Evolutionary conservation across 35 echinoderm and acorn worm genomes (phyloP).

Genomic region (Holothuria glaberrima): DNA sequence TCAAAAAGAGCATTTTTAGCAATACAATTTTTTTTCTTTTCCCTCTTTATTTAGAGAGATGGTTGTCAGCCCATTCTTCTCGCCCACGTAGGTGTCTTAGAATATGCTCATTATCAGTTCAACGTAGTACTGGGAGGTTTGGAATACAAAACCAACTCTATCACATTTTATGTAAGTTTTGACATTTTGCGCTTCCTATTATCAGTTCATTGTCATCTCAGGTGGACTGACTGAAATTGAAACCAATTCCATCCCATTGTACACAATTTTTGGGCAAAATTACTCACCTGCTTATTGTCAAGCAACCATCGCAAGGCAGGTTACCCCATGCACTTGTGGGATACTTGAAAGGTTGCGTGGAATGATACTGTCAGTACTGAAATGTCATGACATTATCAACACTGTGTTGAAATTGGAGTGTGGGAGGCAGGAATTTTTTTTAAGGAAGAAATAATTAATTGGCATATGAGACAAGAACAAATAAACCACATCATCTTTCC

Average conservation of each 20-base stretch:
- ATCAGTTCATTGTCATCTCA: not conserved
- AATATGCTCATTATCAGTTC: slow-evolving; percentile 76
- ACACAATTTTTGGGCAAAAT: not conserved
- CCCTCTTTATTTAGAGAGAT: slow-evolving; percentile 48
- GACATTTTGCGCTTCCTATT: not conserved
- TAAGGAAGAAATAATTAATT: too few relatives aligned
- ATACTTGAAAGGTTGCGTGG: too few relatives aligned
- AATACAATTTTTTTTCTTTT: not conserved
- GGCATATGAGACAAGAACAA: too few relatives aligned
- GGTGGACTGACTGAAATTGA: not conserved
- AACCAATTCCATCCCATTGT: too few relatives aligned
- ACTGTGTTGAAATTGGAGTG: too few relatives aligned
- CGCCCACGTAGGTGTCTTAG: slow-evolving; percentile 62
- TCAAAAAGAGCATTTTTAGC: not conserved
- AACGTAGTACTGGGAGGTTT: slow-evolving; percentile 65
- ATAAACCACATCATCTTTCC: too few relatives aligned
- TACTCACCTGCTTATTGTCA: not conserved
- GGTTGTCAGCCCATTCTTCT: slow-evolving; percentile 75
- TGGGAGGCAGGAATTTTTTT: too few relatives aligned
- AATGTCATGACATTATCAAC: too few relatives aligned
- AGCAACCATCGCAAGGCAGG: not conserved
- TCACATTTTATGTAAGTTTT: slow-evolving; percentile 77
- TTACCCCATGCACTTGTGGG: not conserved
- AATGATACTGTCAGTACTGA: too few relatives aligned
- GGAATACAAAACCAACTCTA: slow-evolving; percentile 32